phyloP scores from a whole-genome alignment of 2,888 invertebrate species.

The Dynastes tityus region DNA sequence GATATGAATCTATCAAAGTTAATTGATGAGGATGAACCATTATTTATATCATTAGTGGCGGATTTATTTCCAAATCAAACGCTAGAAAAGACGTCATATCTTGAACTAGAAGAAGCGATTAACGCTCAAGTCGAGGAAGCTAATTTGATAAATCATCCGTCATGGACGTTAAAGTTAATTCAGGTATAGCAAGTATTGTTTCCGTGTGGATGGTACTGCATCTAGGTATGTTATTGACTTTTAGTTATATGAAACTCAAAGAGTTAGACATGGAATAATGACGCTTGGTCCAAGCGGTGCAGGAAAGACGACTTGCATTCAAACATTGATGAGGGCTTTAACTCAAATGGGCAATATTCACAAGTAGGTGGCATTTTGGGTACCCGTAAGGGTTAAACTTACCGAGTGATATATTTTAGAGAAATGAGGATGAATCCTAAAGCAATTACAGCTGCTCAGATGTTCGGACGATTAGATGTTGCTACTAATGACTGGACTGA shows the following conservation, averaged over 20 bases:
- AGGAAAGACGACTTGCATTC: constrained; percentile 94
- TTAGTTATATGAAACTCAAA: constrained; percentile 94
- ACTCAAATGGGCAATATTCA: constrained; percentile 89
- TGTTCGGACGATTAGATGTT: constrained; percentile 97
- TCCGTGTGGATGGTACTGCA: constrained; percentile 40
- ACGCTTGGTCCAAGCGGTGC: constrained; percentile 95
- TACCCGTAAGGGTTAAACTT: not conserved
- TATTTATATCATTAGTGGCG: constrained; percentile 96
- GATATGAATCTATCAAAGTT: constrained; percentile 98
- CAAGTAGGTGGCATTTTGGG: constrained; percentile 73
- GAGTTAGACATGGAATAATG: constrained; percentile 97
- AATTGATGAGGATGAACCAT: constrained; percentile 97
- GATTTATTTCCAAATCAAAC: constrained; percentile 97
- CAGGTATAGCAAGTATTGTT: constrained; percentile 73
- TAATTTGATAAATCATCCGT: constrained; percentile 91
- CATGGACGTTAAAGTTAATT: constrained; percentile 95
- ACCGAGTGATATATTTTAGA: constrained; percentile 64
- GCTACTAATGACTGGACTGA: constrained; percentile 99
- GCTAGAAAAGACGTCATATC: constrained; percentile 92
- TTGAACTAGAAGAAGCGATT: constrained; percentile 91
- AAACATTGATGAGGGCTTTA: constrained; percentile 91
- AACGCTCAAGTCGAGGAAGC: constrained; percentile 85
- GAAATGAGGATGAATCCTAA: constrained; percentile 99
- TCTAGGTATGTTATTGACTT: constrained; percentile 51
- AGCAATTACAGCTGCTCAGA: constrained; percentile 96